Conservation (phyloP, 2,888 invertebrate species). For the Archips xylosteana region DNA sequence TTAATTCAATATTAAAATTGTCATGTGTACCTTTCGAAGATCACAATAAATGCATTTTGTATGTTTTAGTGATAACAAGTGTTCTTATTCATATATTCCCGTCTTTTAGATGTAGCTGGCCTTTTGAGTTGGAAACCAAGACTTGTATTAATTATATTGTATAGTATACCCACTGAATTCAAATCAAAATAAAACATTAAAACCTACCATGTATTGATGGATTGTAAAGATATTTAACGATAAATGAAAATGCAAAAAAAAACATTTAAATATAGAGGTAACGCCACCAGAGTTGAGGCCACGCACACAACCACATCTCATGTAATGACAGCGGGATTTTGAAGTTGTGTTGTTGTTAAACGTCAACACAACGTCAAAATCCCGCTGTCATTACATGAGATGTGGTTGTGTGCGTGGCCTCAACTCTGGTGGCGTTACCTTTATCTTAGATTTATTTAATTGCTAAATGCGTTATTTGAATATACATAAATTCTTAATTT, state of each 20-base stretch:
- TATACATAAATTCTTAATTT: conserved; percentile 6
- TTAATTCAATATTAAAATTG: conserved; percentile 18
- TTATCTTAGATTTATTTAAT: conserved; percentile 17
- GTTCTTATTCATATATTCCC: conserved; percentile 9
- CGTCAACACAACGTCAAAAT: no score
- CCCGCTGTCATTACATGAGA: no score
- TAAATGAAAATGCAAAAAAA: neutral
- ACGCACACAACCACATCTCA: no score
- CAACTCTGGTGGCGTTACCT: no score
- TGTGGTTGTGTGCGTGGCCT: no score
- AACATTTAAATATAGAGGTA: conserved; percentile 10
- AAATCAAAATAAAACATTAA: neutral
- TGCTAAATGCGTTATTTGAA: conserved; percentile 1
- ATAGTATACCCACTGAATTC: neutral
- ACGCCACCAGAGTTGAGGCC: no score
- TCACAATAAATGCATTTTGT: conserved; percentile 42
- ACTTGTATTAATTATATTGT: no score
- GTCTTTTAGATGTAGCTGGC: neutral
- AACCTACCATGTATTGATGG: no score
- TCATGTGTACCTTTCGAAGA: conserved; percentile 33
- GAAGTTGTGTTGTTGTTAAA: no score
- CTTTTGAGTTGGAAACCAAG: no score
- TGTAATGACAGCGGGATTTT: no score
- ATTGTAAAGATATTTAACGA: neutral
- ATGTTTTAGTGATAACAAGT: conserved; percentile 39